Evolutionary conservation across 2,113 vertebrate genomes (phyloP).

Genomic region (Pimephales promelas): DNA sequence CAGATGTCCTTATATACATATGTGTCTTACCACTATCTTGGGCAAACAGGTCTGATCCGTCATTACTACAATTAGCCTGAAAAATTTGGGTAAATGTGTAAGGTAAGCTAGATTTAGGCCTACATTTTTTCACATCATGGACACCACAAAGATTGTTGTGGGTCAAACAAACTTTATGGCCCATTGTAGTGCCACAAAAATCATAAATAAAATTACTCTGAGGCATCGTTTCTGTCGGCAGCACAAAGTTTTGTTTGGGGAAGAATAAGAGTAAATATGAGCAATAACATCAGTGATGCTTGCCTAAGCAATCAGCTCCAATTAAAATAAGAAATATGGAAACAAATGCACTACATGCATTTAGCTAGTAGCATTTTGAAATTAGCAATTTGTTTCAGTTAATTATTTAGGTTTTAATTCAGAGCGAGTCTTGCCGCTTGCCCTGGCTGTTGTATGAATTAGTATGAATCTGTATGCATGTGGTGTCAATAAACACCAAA

Average conservation of each 20-base stretch:
- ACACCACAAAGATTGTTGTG: too few species aligned
- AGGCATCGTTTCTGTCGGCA: not conserved
- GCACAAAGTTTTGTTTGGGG: not conserved
- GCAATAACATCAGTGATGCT: not conserved
- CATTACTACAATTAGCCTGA: too few species aligned
- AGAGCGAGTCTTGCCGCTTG: not conserved
- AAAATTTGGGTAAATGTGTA: too few species aligned
- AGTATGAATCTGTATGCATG: not conserved
- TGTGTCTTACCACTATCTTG: too few species aligned
- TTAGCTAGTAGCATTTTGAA: not conserved
- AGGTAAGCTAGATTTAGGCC: too few species aligned
- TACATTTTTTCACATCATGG: too few species aligned
- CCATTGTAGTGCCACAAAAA: not conserved
- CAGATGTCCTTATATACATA: too few species aligned
- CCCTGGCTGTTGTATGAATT: not conserved
- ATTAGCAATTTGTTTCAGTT: not conserved
- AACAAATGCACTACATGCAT: too few species aligned
- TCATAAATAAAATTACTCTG: not conserved
- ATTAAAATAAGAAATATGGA: not conserved
- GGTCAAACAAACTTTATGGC: too few species aligned
- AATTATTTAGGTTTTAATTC: not conserved
- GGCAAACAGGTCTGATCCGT: too few species aligned
- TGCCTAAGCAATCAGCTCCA: not conserved
- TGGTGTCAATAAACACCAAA: not conserved
- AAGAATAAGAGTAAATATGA: not conserved